Conservation (phyloP, 2,888 invertebrate genomes). For the Dynastes grantii region DNA sequence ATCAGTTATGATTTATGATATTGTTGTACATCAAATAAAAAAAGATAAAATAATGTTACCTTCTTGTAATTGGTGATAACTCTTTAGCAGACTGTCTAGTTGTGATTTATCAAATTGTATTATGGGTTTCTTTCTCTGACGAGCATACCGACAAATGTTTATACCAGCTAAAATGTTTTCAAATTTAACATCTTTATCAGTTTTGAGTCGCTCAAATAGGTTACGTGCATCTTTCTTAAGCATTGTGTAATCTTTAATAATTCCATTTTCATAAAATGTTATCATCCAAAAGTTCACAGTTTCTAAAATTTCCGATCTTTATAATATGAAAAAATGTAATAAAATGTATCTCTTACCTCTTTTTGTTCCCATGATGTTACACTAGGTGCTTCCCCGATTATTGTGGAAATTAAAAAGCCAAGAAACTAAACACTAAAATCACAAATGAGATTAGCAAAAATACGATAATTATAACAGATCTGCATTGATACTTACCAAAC, state of each 20-base stretch:
- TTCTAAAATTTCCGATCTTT: neutral
- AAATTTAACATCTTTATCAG: neutral
- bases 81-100: conserved; percentile 13
- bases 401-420: too few relatives aligned
- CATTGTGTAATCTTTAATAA: conserved; percentile 37
- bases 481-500: too few relatives aligned
- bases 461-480: too few relatives aligned
- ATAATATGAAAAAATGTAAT: neutral
- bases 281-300: conserved; percentile 12
- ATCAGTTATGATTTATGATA: neutral
- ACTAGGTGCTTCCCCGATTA: neutral
- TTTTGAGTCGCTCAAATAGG: neutral
- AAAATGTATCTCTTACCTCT: conserved; percentile 14
- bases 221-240: conserved; percentile 23
- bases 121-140: neutral
- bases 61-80: neutral
- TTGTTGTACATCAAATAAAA: neutral
- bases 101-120: conserved; percentile 8
- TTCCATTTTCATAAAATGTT: conserved; percentile 22
- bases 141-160: conserved; percentile 16
- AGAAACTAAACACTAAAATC: too few relatives aligned
- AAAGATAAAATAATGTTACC: neutral
- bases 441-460: too few relatives aligned
- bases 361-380: neutral
- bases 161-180: conserved; percentile 20